Base-by-base conservation (phyloP, 2,113 vertebrate genomes). In the Nothobranchius kuhntae region DNA sequence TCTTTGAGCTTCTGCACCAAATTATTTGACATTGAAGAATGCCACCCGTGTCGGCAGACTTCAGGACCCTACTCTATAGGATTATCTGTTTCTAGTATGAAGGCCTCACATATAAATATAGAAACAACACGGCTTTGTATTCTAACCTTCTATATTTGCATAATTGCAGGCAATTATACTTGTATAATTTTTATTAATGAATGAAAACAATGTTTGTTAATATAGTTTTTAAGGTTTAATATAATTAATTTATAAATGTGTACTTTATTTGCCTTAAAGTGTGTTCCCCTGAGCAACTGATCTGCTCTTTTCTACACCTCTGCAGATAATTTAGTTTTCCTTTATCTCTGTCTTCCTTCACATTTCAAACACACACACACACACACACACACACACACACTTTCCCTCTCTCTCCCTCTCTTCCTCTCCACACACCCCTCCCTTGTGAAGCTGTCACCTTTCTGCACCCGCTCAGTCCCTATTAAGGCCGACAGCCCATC, bases 401-500 rank as follows among this genome's bases (percentile, higher is more conserved):
- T 45, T 24, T 55, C 83, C 83, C 86, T 30, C 62, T 55, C 66
- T 21, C 21, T 21, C 21, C 21, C 21, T 77, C 61, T 30, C 30
- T 30, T 30, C 59, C 65, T 61, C 68, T 69, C 61, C 55, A 54
- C 75, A 38, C 12, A 1, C 81, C 78, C 71, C 83, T 69, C 87
- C 86, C 76, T 82, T 59, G 40, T 72, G 82, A 80, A 88, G 86
- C 86, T 88, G 87, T 89, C 90, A 89, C 83, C 86, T 89, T 88
- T 85, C 84, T 83, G 77, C 89, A 87, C 86, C 78, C 82, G 77
- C 86, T 90, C 86, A 85, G 86, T 91, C 86, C 86, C 84, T 91
- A 92, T 93, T 93, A 92, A 93, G 91, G 85, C 90, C 90, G 91
- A 93, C 91, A 91, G 89, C 92, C 91, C 92, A 93, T 94, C 93